Percentiles rank a stretch among this genome's conserved stretches.
Evolutionary conservation across 2,113 vertebrate species (phyloP).

Genomic region (Hylia prasina): DNA sequence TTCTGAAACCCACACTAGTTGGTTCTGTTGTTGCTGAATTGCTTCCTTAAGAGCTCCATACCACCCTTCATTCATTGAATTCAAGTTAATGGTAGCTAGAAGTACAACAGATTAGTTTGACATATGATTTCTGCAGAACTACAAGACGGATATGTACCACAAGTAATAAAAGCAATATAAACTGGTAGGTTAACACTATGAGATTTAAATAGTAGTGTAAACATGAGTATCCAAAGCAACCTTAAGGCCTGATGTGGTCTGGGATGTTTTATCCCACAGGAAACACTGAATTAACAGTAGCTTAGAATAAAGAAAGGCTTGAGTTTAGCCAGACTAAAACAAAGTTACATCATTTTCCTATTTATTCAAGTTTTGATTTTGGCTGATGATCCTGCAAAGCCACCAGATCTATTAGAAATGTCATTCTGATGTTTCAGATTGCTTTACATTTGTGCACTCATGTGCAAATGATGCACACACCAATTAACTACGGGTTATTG

Average conservation of each 20-base stretch:
- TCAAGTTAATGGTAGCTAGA: slow-evolving; percentile 96
- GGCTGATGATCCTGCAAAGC: neutral
- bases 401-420: neutral
- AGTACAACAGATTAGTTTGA: slow-evolving; percentile 40
- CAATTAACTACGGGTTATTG: neutral
- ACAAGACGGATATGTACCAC: neutral
- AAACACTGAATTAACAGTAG: neutral
- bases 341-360: neutral
- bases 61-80: slow-evolving; percentile 99
- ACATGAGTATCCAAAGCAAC: neutral
- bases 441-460: neutral
- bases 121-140: neutral
- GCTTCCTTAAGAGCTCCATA: slow-evolving; percentile 96
- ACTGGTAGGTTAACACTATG: neutral
- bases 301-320: neutral
- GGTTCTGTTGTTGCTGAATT: slow-evolving; percentile 95
- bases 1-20: slow-evolving; percentile 98
- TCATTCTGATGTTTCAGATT: neutral
- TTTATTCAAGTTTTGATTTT: neutral
- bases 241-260: neutral
- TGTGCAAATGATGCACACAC: neutral
- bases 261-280: neutral
- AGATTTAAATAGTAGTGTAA: neutral
- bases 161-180: neutral
- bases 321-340: neutral